Evolutionary conservation across 92 coral and sea anemone genomes (phyloP), one percentile per base, ranked within the genome.

Genomic region (Zoanthus sansibaricus): DNA sequence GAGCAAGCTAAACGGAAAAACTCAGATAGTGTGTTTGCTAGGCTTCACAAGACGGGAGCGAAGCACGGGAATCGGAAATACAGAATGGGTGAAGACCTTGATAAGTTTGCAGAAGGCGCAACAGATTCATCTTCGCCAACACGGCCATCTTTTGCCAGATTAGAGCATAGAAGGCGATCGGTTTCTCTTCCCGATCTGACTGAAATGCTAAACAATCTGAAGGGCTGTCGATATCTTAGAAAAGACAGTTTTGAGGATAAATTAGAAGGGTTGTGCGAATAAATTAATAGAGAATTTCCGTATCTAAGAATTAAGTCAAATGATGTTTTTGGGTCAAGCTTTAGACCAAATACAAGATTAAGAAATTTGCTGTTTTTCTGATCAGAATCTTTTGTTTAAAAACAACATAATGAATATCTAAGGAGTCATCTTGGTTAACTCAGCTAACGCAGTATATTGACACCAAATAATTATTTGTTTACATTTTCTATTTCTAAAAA

Each of bases 181-280:
- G 42, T 89, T 47, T 92, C 95, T 64, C 67, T 95, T 54, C 93
- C 98, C 13, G 98, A 95, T 76, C 70, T 93, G 78, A 86, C 92
- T 37, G 82, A 84, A 69, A 83, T 93, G 77, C 61, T 84, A n/a
- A 92, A 91, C 12, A 70, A 83, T 48, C 79, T 93, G 55, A 94
- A 89, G 74, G 77, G 85, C 45, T 95, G 96, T 72, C 88, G 95
- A 59, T 93, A 95, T 76, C 87, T 95, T 25, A 88, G 89, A 20
- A 76, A 73, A 32, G 75, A 82, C 1, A 67, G 68, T 46, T 31
- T 58, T 12, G 18, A 68, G 49, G 15, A 82, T 20, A 31, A 33
- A 55, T 61, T 14, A 73, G 11, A 33, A 17, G 75, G 47, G 4
- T 8, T 66, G 47, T 7, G 55, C 55, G 55, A 49, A 7, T 49